A percentile compares a stretch with the other conserved stretches of the same genome.
Conservation (phyloP, 2,113 vertebrate genomes). For the Lophura nycthemera region DNA sequence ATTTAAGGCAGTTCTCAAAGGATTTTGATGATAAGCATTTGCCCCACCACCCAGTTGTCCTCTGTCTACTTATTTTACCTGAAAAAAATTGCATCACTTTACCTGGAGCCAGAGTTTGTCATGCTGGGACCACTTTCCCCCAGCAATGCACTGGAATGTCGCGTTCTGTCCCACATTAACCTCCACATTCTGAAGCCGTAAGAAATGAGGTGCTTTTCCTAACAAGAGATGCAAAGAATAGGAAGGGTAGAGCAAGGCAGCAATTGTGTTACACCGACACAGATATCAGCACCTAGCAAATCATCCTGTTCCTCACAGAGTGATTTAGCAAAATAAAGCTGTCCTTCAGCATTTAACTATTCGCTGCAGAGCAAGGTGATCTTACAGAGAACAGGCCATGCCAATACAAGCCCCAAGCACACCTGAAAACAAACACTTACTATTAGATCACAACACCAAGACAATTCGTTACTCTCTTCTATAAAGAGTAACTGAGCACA, state of each 20-base stretch:
- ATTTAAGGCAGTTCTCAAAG: neutral
- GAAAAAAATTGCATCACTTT: neutral
- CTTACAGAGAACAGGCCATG: neutral
- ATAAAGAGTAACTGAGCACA: neutral
- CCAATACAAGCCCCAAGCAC: neutral
- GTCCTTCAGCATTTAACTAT: neutral
- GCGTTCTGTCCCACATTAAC: slow-evolving; percentile 98
- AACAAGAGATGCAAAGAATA: slow-evolving; percentile 31
- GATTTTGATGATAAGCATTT: neutral
- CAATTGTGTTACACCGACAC: neutral
- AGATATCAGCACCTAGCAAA: neutral
- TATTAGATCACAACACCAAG: neutral
- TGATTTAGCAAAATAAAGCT: neutral
- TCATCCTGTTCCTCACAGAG: neutral
- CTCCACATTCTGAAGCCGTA: slow-evolving; percentile 96
- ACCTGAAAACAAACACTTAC: neutral
- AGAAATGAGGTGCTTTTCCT: slow-evolving; percentile 98
- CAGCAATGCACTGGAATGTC: slow-evolving; percentile 94
- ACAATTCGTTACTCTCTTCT: neutral
- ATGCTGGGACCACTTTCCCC: slow-evolving; percentile 96
- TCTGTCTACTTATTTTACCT: neutral
- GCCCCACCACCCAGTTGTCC: neutral
- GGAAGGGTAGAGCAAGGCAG: neutral
- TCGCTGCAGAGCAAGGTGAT: neutral
- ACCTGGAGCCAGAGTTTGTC: slow-evolving; percentile 97